These are phyloP conservation scores for Rhinolophus ferrumequinum DNA, from an alignment of 2,113 vertebrate genomes.

Conservation along the genomic window DNA sequence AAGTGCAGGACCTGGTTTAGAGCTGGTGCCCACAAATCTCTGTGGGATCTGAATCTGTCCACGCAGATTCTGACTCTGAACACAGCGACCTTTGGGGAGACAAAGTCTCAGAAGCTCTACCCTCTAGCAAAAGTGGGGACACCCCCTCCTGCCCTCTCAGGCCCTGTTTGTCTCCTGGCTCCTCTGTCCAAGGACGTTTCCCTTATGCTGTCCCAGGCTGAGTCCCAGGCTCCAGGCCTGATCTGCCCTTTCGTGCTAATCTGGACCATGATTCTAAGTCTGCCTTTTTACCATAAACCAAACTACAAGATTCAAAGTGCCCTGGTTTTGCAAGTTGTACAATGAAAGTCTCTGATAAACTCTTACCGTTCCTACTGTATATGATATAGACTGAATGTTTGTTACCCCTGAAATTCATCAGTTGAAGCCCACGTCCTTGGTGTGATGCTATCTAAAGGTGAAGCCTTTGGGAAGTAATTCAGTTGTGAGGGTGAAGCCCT, in stretches of 20 bases:
- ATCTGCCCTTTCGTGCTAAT: neutral
- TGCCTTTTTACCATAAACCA: neutral
- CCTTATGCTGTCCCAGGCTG: neutral
- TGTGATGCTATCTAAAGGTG: neutral
- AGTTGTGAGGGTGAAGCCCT: neutral
- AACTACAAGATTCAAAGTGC: neutral
- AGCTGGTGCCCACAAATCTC: neutral
- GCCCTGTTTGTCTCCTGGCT: neutral
- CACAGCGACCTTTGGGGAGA: neutral
- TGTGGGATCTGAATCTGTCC: neutral
- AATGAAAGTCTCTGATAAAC: neutral
- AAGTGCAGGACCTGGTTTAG: neutral
- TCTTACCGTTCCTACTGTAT: neutral
- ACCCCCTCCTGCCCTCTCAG: too few species aligned
- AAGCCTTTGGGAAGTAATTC: neutral
- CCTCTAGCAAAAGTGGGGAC: neutral
- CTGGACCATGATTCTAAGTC: neutral
- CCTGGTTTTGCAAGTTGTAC: neutral
- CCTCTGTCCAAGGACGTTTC: neutral
- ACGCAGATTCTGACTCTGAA: neutral
- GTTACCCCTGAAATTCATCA: neutral
- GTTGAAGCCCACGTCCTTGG: neutral
- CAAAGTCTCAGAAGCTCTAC: neutral
- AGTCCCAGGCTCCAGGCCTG: neutral
- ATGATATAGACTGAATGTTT: neutral